phyloP scores from a whole-genome alignment of 1,140 invertebrate species.

The Aphelinus certus region DNA sequence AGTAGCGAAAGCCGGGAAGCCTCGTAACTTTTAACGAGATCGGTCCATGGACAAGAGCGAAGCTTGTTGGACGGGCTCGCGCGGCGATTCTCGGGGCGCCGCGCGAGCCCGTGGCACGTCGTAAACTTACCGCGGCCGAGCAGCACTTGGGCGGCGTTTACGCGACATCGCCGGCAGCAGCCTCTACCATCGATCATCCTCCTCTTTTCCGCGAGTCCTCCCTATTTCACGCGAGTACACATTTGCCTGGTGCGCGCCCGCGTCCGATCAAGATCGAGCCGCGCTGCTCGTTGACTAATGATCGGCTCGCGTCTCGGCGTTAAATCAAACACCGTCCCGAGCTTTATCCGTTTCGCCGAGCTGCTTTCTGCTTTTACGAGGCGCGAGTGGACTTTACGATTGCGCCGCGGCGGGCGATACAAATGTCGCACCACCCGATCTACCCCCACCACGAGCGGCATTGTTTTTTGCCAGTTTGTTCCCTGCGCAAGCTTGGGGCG shows the following conservation, averaged over 20 bases:
- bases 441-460: too few relatives aligned
- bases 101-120: background rate
- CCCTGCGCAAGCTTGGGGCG: too few relatives aligned
- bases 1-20: too few relatives aligned
- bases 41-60: too few relatives aligned
- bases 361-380: background rate
- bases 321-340: too few relatives aligned
- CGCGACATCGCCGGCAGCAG: too few relatives aligned
- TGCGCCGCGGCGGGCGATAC: background rate
- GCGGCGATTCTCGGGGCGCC: background rate
- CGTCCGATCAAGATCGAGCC: constrained; percentile 29
- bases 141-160: too few relatives aligned
- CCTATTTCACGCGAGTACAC: background rate
- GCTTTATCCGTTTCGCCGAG: background rate
- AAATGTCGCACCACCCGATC: background rate
- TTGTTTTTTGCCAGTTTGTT: too few relatives aligned
- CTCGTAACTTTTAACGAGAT: too few relatives aligned
- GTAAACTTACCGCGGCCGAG: background rate
- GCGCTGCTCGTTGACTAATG: constrained; percentile 28
- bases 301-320: background rate
- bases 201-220: background rate
- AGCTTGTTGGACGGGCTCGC: too few relatives aligned
- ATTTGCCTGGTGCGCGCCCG: constrained; percentile 3
- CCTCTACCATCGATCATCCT: too few relatives aligned
- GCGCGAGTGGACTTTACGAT: background rate